Conservation (phyloP, 2,888 invertebrate genomes). For the Hypselothyrea guttata region DNA sequence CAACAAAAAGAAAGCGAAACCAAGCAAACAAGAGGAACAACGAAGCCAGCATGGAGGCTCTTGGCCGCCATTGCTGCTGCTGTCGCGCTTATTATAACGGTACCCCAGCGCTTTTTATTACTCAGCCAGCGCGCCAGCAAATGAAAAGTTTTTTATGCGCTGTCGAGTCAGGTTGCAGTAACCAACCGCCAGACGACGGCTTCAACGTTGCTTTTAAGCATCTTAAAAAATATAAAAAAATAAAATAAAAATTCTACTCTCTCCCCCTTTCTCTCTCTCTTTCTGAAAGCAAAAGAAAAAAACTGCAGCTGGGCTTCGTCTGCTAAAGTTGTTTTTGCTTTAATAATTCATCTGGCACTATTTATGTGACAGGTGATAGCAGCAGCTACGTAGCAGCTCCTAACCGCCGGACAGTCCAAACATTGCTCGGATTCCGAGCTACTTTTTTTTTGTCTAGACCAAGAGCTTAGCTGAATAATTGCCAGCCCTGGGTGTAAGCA, state of each 20-base stretch:
- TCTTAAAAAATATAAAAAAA: conserved; percentile 57
- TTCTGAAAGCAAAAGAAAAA: not conserved
- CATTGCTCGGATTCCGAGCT: conserved; percentile 2
- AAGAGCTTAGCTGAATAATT: conserved; percentile 24
- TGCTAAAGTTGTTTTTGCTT: conserved; percentile 56
- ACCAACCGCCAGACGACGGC: conserved; percentile 52
- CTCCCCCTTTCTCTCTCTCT: too few species aligned
- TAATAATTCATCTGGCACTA: conserved; percentile 73
- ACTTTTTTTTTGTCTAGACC: not conserved
- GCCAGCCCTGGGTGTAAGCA: conserved; percentile 5
- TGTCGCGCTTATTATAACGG: conserved; percentile 51
- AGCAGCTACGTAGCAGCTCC: conserved; percentile 44
- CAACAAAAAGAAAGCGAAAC: too few species aligned
- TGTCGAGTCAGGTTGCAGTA: conserved; percentile 44
- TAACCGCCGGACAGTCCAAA: conserved; percentile 14
- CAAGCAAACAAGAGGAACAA: too few species aligned
- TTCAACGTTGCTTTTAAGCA: conserved; percentile 56
- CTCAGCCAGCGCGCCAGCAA: conserved; percentile 37
- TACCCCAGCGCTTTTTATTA: conserved; percentile 56
- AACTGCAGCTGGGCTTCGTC: conserved; percentile 25
- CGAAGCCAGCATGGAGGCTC: conserved; percentile 31
- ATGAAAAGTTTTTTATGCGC: conserved; percentile 60
- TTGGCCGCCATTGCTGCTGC: conserved; percentile 32
- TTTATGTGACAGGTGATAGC: conserved; percentile 77
- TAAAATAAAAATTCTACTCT: conserved; percentile 21